Conservation (phyloP, 2,113 vertebrate species). For the Melanocharis versteri region DNA sequence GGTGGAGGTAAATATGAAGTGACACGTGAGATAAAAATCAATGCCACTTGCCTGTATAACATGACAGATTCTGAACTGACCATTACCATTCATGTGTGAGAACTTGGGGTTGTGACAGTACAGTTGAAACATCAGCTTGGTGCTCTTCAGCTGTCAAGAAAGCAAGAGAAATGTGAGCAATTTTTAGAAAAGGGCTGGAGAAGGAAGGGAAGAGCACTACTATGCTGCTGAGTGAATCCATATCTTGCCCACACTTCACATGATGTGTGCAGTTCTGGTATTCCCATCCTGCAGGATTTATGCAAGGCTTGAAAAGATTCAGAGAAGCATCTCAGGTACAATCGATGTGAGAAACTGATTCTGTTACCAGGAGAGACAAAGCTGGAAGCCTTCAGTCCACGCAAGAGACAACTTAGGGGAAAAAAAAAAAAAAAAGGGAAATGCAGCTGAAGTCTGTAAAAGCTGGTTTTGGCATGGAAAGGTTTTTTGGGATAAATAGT, state of each 20-base stretch:
- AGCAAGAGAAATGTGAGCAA: not conserved
- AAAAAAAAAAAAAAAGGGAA: not conserved
- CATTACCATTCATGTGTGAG: not conserved
- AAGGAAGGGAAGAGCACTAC: not conserved
- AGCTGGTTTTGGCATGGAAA: not conserved
- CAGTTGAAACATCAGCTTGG: not conserved
- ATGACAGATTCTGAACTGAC: not conserved
- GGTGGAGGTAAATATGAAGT: not conserved
- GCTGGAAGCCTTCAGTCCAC: not conserved
- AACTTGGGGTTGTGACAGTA: not conserved
- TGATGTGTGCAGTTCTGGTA: not conserved
- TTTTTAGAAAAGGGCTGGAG: not conserved
- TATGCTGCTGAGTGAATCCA: not conserved
- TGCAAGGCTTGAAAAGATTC: not conserved
- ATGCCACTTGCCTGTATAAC: not conserved
- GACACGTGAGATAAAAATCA: not conserved
- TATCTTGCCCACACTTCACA: not conserved
- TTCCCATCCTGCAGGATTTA: not conserved
- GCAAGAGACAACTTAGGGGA: not conserved
- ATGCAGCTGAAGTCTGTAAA: not conserved
- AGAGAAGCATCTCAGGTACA: not conserved
- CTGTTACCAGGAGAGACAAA: not conserved
- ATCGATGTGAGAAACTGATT: not conserved
- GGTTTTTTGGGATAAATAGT: not conserved
- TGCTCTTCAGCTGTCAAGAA: not conserved